Conservation (phyloP, 92 coral and sea anemone genomes). For the Virgularia gustaviana region DNA sequence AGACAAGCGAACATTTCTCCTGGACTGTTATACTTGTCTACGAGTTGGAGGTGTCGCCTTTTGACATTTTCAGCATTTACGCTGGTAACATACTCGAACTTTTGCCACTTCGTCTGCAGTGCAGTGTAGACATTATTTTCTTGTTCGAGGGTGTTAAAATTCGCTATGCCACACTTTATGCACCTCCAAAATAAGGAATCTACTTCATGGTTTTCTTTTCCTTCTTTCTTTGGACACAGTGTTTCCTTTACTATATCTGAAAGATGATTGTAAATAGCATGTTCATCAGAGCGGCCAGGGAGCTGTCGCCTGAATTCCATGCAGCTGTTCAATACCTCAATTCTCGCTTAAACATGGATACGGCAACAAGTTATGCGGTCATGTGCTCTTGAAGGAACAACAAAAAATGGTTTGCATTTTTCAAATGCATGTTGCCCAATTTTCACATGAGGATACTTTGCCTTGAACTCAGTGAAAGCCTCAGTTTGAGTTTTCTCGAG, state of each 20-base stretch:
- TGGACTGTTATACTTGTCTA: constrained; percentile 4
- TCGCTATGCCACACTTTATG: no score
- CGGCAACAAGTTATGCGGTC: background rate
- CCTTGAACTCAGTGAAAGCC: constrained; percentile 21
- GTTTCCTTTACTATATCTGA: no score
- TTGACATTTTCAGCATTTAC: background rate
- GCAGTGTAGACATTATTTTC: no score
- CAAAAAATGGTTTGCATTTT: constrained; percentile 24
- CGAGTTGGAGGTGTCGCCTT: background rate
- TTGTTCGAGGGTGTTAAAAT: no score
- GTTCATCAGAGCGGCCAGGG: background rate
- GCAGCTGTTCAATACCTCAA: background rate
- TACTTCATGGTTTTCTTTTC: background rate
- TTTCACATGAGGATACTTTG: constrained; percentile 1
- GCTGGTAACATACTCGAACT: background rate
- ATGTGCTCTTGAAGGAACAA: background rate
- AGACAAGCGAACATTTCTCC: constrained; percentile 1
- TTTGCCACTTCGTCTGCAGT: constrained; percentile 11
- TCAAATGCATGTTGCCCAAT: constrained; percentile 17
- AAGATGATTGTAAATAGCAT: no score
- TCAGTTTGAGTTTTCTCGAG: constrained; percentile 29
- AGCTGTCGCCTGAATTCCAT: background rate
- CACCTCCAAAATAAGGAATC: no score
- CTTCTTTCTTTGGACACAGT: no score
- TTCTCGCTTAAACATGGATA: background rate